Percentiles rank a stretch among this genome's conserved stretches.
Conservation (phyloP, 2,888 invertebrate genomes). For the Allacma fusca region DNA sequence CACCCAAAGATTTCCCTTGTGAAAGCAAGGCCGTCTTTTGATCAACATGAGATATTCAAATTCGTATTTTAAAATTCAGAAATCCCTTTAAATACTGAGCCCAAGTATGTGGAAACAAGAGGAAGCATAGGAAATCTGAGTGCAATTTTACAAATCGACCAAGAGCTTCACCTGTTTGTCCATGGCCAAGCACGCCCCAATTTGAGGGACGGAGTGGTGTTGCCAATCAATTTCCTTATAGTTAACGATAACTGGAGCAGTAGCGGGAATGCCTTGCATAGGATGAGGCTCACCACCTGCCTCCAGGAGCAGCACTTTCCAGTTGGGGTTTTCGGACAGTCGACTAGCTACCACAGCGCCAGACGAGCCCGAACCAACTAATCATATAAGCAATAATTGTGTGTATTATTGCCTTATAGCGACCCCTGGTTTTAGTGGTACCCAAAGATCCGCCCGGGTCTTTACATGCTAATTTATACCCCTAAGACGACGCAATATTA, state of each 20-base stretch:
- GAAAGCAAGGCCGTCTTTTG: background rate
- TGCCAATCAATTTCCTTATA: conserved; percentile 76
- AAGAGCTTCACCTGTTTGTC: conserved; percentile 68
- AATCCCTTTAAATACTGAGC: too few species aligned
- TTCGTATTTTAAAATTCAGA: too few species aligned
- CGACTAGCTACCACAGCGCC: conserved; percentile 73
- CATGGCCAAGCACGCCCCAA: conserved; percentile 71
- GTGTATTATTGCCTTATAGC: too few species aligned
- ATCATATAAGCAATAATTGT: too few species aligned
- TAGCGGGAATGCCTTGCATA: conserved; percentile 43
- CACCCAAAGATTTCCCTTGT: conserved; percentile 38
- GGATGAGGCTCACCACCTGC: conserved; percentile 71
- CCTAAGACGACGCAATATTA: too few species aligned
- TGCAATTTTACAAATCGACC: too few species aligned
- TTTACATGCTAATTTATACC: too few species aligned
- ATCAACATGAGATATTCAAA: too few species aligned
- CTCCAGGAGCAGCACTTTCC: conserved; percentile 32
- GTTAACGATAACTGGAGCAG: conserved; percentile 69
- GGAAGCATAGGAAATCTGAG: too few species aligned
- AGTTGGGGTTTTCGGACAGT: conserved; percentile 63
- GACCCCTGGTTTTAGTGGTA: too few species aligned
- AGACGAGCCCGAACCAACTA: conserved; percentile 48
- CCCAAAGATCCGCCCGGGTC: too few species aligned
- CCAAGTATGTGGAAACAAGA: too few species aligned
- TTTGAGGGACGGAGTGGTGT: conserved; percentile 73